phyloP scores from a whole-genome alignment of 1,140 invertebrate genomes.

The Apis mellifera region DNA sequence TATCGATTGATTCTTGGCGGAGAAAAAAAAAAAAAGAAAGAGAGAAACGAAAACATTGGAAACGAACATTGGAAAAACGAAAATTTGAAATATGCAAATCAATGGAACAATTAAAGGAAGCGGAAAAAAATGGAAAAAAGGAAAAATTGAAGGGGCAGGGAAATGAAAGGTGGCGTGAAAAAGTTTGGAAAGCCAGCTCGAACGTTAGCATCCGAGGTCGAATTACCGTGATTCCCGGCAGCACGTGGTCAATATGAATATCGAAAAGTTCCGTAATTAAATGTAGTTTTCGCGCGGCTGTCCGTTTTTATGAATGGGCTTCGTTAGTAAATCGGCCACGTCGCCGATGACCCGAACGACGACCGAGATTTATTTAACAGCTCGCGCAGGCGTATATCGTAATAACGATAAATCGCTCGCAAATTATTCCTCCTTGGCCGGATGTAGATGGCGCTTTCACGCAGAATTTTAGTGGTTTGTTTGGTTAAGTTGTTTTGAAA shows the following conservation, averaged over 20 bases:
- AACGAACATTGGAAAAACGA: too few relatives aligned
- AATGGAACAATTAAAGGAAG: too few relatives aligned
- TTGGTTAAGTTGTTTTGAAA: background rate
- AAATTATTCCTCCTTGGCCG: background rate
- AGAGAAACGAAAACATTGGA: too few relatives aligned
- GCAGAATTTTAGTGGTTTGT: background rate
- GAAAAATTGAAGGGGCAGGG: background rate
- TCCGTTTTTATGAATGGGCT: conserved; percentile 11
- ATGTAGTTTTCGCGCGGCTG: background rate
- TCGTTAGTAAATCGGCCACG: conserved; percentile 12
- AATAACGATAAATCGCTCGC: conserved; percentile 1
- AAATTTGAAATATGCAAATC: too few relatives aligned
- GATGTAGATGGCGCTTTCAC: background rate
- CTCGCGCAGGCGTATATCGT: background rate
- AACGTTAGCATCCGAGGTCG: background rate
- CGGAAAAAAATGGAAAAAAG: too few relatives aligned
- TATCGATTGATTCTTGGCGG: background rate
- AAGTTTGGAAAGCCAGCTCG: background rate
- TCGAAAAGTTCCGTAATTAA: conserved; percentile 15
- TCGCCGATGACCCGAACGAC: background rate
- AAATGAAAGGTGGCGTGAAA: background rate
- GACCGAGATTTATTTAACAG: background rate
- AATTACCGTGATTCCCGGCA: background rate
- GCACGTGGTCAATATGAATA: background rate
- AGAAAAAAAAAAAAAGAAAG: background rate